Conservation (phyloP, 2,797 vertebrate species). For the Stomatorhinus walkeri region DNA sequence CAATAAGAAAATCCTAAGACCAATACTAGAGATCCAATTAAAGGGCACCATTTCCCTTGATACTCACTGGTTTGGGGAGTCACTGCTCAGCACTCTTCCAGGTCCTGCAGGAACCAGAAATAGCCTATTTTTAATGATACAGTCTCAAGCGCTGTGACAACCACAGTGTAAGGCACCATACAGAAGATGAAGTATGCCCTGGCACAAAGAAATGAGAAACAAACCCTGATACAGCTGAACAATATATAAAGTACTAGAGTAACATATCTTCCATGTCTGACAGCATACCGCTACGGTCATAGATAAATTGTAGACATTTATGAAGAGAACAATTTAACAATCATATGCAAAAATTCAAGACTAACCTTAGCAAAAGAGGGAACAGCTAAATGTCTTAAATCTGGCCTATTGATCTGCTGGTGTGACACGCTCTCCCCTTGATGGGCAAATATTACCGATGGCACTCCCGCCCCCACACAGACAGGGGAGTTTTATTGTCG, state of each 20-base stretch:
- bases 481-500: neutral
- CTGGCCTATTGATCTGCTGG: neutral
- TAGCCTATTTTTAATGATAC: neutral
- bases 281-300: neutral
- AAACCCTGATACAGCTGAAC: neutral
- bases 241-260: neutral
- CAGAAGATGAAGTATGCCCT: neutral
- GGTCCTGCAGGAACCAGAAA: slow-evolving; percentile 35
- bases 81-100: slow-evolving; percentile 43
- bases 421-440: neutral
- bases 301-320: neutral
- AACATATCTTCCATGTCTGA: neutral
- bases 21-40: neutral
- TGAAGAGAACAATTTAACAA: neutral
- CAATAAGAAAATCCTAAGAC: neutral
- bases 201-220: neutral
- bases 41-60: neutral
- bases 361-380: neutral
- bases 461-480: neutral
- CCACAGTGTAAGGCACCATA: neutral
- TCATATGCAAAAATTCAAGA: neutral
- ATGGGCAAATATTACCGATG: neutral
- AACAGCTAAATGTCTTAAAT: neutral
- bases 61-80: neutral
- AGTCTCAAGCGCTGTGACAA: neutral